A percentile compares a stretch with the other conserved stretches of the same genome.
Evolutionary conservation across 2,888 invertebrate species (phyloP).

Genomic region (Theretra japonica): DNA sequence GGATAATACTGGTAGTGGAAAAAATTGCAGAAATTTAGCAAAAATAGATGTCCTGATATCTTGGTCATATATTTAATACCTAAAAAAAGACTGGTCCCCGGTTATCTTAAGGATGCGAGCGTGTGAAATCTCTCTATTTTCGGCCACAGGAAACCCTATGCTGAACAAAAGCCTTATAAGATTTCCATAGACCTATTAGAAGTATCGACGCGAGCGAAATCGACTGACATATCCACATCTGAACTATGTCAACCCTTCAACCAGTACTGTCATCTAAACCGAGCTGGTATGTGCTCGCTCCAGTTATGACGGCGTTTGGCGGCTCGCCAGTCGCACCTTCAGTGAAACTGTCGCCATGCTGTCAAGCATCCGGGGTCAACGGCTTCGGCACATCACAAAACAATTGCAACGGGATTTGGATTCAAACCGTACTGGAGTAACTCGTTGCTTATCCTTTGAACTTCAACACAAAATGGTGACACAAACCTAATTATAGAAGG

Average conservation of each 20-base stretch:
- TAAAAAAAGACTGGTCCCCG: too few relatives aligned
- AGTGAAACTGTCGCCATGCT: neutral
- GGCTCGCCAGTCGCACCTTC: conserved; percentile 22
- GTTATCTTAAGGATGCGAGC: too few relatives aligned
- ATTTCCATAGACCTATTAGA: neutral
- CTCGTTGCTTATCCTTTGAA: neutral
- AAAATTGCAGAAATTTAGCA: too few relatives aligned
- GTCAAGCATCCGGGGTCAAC: conserved; percentile 4
- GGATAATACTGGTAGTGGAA: too few relatives aligned
- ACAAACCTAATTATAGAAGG: too few relatives aligned
- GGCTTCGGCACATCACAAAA: neutral
- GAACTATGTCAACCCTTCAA: too few relatives aligned
- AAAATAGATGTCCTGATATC: too few relatives aligned
- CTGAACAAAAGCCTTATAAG: neutral
- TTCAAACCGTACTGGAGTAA: neutral
- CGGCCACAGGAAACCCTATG: neutral
- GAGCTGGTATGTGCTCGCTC: neutral
- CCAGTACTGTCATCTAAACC: too few relatives aligned
- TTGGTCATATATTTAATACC: too few relatives aligned
- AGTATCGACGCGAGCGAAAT: neutral
- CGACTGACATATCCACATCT: neutral
- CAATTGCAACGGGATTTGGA: neutral
- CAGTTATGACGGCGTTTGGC: conserved; percentile 29
- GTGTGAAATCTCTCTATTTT: neutral
- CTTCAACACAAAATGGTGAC: neutral